Evolutionary conservation across 2,113 vertebrate species (phyloP).

Genomic region (Ceyx cyanopectus): DNA sequence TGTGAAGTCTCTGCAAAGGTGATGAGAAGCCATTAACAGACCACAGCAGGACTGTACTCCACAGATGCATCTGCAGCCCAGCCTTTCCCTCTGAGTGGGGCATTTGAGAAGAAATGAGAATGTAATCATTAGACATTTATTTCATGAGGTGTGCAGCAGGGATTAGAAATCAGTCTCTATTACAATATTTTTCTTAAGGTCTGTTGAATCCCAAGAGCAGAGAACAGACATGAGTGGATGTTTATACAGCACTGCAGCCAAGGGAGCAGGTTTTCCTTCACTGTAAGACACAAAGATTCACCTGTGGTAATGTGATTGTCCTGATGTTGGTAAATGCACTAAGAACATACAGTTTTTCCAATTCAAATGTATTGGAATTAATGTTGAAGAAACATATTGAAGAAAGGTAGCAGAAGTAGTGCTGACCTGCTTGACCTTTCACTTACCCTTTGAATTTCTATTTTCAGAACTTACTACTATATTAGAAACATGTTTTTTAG

Average conservation of each 20-base stretch:
- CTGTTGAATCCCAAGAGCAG: conserved; percentile 24
- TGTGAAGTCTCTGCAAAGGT: neutral
- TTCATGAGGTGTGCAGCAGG: conserved; percentile 30
- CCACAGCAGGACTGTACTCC: neutral
- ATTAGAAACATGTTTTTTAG: no score
- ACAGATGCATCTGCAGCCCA: no score
- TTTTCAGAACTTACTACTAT: no score
- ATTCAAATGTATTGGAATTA: no score
- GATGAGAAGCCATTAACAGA: neutral
- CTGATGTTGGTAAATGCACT: no score
- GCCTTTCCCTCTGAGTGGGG: neutral
- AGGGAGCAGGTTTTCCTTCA: conserved; percentile 32
- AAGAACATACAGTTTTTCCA: no score
- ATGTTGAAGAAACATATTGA: no score
- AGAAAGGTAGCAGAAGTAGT: no score
- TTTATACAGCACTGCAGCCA: conserved; percentile 45
- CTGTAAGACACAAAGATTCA: no score
- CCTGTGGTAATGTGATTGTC: no score
- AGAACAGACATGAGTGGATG: conserved; percentile 52
- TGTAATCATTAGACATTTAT: conserved; percentile 41
- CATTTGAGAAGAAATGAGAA: neutral
- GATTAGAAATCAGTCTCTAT: conserved; percentile 55
- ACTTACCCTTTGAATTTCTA: no score
- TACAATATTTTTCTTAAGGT: conserved; percentile 47
- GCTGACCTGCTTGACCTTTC: no score